Conservation (phyloP, 2,797 vertebrate genomes). For the Crax fasciolata region DNA sequence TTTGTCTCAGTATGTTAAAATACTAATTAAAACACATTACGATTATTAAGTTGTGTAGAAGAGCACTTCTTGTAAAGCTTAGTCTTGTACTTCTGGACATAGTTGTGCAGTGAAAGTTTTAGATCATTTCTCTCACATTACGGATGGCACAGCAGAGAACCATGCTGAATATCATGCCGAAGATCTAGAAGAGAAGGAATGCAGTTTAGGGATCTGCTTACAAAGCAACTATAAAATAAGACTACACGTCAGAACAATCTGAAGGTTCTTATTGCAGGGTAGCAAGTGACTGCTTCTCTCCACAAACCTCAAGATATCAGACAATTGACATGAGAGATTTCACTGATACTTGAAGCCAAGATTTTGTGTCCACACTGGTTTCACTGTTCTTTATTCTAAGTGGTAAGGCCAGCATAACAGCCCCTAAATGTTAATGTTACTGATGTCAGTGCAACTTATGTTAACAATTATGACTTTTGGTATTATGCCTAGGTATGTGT, state of each 20-base stretch:
- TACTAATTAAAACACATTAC: slow-evolving; percentile 78
- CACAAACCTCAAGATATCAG: neutral
- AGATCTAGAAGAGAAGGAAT: slow-evolving; percentile 87
- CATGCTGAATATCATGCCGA: slow-evolving; percentile 99
- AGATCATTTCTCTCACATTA: slow-evolving; percentile 94
- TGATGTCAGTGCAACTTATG: neutral
- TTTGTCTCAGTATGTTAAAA: slow-evolving; percentile 78
- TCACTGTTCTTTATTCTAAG: neutral
- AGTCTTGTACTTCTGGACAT: slow-evolving; percentile 51
- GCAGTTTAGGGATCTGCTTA: slow-evolving; percentile 47
- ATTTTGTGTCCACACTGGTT: neutral
- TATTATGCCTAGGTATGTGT: neutral
- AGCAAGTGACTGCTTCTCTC: neutral
- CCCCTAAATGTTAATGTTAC: neutral
- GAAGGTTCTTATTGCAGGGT: neutral
- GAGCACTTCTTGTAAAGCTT: slow-evolving; percentile 74
- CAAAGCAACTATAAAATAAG: neutral
- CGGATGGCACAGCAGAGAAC: slow-evolving; percentile 96
- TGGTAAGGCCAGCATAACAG: neutral
- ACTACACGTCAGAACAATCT: neutral
- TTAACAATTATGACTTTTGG: neutral
- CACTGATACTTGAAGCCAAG: neutral
- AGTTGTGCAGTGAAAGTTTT: slow-evolving; percentile 73
- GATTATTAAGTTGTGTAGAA: slow-evolving; percentile 76
- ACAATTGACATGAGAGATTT: neutral